Conservation (phyloP, 2,113 vertebrate genomes). For the Thalassarche chlororhynchos region DNA sequence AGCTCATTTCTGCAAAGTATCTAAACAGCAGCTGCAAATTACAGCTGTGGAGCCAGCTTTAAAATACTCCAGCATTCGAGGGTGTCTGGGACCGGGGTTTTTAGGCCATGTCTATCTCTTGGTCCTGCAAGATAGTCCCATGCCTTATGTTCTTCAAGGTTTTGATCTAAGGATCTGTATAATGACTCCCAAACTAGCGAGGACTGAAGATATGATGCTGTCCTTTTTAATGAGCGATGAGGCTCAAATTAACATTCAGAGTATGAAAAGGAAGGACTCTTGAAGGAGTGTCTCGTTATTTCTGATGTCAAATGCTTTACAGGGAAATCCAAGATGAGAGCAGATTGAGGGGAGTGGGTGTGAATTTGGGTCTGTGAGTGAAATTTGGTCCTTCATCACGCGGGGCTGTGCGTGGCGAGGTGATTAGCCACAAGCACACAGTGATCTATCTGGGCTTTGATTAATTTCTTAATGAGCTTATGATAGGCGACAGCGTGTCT, state of each 20-base stretch:
- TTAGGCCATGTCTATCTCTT: not conserved
- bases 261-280: not conserved
- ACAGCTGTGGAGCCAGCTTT: not conserved
- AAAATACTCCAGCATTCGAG: not conserved
- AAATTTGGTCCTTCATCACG: not conserved
- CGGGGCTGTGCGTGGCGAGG: not conserved
- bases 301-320: slow-evolving; percentile 7
- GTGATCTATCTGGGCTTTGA: slow-evolving; percentile 14
- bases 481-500: not conserved
- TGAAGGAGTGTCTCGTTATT: slow-evolving; percentile 39
- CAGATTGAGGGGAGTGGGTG: not conserved
- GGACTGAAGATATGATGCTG: not conserved
- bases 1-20: not conserved
- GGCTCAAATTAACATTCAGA: slow-evolving; percentile 23
- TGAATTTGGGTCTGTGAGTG: not conserved
- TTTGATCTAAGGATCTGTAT: not conserved
- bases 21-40: not conserved
- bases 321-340: slow-evolving; percentile 43
- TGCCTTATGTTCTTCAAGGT: not conserved
- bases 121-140: not conserved
- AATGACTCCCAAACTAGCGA: not conserved
- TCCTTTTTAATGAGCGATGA: slow-evolving; percentile 7
- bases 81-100: not conserved
- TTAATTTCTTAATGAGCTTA: slow-evolving; percentile 45
- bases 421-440: not conserved